These are phyloP conservation scores for Nymphalis io DNA, from an alignment of 1,140 invertebrate species.

Conservation along the genomic window DNA sequence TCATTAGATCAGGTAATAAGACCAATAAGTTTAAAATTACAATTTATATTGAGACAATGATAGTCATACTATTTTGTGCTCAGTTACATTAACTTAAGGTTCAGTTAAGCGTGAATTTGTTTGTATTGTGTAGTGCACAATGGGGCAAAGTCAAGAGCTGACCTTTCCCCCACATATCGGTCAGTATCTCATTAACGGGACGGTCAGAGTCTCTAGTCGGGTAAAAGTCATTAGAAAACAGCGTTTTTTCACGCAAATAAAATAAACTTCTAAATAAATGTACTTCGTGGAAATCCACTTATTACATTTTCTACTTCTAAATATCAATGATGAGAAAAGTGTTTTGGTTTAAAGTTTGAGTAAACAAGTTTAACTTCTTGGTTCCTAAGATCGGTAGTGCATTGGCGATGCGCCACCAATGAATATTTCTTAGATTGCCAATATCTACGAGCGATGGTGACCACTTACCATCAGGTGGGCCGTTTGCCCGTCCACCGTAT, in stretches of 20 bases:
- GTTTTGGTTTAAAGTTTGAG: no score
- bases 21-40: conserved; percentile 6
- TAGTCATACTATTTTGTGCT: neutral
- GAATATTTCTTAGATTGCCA: no score
- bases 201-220: conserved; percentile 28
- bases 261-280: neutral
- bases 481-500: no score
- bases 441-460: no score
- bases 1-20: conserved; percentile 9
- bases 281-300: no score
- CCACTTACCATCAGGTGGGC: no score
- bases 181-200: conserved; percentile 60
- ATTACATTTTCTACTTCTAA: no score
- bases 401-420: no score
- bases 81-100: neutral
- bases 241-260: conserved; percentile 7
- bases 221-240: conserved; percentile 16
- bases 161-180: conserved; percentile 52
- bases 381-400: no score
- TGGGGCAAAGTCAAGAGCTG: conserved; percentile 46
- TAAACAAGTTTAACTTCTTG: no score
- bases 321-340: no score
- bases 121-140: conserved; percentile 27
- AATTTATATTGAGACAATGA: neutral
- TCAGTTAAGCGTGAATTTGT: neutral